These are phyloP conservation scores for Melanargia galathea DNA, from an alignment of 2,888 invertebrate species.

Conservation along the genomic window DNA sequence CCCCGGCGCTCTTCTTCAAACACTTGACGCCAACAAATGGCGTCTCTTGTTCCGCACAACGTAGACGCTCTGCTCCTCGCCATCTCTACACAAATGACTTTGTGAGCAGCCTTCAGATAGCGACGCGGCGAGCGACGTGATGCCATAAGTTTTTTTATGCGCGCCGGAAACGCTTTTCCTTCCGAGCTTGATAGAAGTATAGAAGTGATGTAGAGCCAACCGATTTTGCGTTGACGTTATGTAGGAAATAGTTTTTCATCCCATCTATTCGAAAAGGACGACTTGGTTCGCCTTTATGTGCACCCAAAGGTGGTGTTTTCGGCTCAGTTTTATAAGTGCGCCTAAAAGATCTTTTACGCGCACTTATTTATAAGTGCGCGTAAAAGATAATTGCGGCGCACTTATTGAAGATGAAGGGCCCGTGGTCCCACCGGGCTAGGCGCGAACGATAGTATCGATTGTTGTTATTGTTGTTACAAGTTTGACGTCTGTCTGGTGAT, in stretches of 20 bases:
- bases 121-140: conserved; percentile 22
- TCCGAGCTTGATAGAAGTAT: conserved; percentile 12
- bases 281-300: no score
- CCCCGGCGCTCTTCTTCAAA: conserved; percentile 66
- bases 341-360: no score
- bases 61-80: conserved; percentile 24
- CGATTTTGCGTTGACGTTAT: background rate
- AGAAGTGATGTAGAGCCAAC: background rate
- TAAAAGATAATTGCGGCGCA: no score
- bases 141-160: conserved; percentile 31
- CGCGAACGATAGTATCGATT: no score
- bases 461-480: no score
- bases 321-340: no score
- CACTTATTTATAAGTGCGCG: no score
- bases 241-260: background rate
- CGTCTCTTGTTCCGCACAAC: conserved; percentile 53
- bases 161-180: conserved; percentile 23
- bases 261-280: no score
- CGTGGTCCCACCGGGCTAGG: no score
- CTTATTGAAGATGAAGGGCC: no score
- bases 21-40: conserved; percentile 71
- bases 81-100: conserved; percentile 41
- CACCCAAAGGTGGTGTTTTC: no score
- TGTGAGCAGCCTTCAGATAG: conserved; percentile 41
- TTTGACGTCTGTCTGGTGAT: no score